A percentile compares a stretch with the other conserved stretches of the same genome.
phyloP scores from a whole-genome alignment of 2,888 invertebrate species.

The Stenolophus ochropezus region DNA sequence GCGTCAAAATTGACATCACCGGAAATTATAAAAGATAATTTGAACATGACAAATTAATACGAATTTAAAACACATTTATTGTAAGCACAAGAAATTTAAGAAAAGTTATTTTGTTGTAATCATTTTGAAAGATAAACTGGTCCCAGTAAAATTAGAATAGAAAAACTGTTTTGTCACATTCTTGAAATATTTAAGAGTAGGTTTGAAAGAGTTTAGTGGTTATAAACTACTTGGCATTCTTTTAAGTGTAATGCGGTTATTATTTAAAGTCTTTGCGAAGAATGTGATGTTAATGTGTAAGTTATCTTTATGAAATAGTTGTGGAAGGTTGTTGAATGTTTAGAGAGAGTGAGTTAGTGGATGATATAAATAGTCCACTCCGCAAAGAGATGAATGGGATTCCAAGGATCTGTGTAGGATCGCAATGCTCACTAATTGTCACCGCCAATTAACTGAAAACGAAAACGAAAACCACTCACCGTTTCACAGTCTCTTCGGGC shows the following conservation, averaged over 20 bases:
- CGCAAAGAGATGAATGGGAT: constrained; percentile 52
- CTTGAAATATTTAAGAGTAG: neutral
- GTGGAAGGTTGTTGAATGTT: constrained; percentile 26
- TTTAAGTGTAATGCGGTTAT: neutral
- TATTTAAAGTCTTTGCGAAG: neutral
- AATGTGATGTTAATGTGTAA: neutral
- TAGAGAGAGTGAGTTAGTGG: constrained; percentile 13
- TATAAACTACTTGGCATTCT: neutral
- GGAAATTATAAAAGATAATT: neutral
- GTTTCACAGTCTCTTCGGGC: constrained; percentile 62
- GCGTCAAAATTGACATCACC: constrained; percentile 7
- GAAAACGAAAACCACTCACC: constrained; percentile 49
- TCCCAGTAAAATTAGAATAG: neutral
- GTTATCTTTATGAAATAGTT: constrained; percentile 25
- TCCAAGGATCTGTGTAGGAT: constrained; percentile 51
- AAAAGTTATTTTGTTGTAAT: neutral
- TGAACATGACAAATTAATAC: neutral
- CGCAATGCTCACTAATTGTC: constrained; percentile 37
- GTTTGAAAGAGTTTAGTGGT: neutral
- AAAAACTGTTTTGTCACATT: neutral
- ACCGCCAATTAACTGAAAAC: constrained; percentile 38
- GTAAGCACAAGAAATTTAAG: neutral
- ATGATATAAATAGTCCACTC: constrained; percentile 29
- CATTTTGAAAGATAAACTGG: neutral
- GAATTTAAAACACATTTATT: neutral